A percentile compares a stretch with the other conserved stretches of the same genome.
These are phyloP conservation scores for Kryptolebias ocellatus DNA, from an alignment of 2,797 vertebrate genomes.

Conservation along the genomic window DNA sequence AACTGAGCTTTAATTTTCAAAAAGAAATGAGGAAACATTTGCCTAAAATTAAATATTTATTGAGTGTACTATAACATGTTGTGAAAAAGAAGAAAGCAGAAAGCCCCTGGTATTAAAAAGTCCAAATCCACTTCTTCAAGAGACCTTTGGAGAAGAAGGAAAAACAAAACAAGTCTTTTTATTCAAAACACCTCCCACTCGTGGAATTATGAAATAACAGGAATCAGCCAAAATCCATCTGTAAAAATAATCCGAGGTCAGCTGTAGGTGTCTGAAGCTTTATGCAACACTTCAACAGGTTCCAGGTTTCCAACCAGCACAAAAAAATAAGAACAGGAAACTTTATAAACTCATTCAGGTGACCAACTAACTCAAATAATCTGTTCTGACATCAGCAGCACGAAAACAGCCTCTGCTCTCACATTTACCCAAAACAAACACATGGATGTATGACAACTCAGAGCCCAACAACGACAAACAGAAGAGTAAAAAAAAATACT, in stretches of 20 bases:
- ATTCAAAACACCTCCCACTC: conserved; percentile 59
- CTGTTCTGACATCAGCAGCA: conserved; percentile 19
- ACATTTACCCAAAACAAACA: conserved; percentile 29
- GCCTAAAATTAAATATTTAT: conserved; percentile 45
- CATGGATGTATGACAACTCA: conserved; percentile 7
- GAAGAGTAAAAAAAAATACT: conserved; percentile 8
- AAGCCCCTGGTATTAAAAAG: conserved; percentile 45
- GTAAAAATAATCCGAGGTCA: conserved; percentile 63
- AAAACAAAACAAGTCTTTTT: conserved; percentile 27
- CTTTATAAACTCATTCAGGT: conserved; percentile 40
- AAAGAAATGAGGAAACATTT: conserved; percentile 38
- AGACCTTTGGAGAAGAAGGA: conserved; percentile 23
- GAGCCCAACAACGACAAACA: conserved; percentile 19
- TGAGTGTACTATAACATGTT: conserved; percentile 36
- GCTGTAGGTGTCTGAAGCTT: conserved; percentile 65
- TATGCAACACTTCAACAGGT: conserved; percentile 51
- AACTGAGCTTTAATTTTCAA: conserved; percentile 5
- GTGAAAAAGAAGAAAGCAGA: conserved; percentile 54
- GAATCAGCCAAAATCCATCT: conserved; percentile 68
- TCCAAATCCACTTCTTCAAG: conserved; percentile 47
- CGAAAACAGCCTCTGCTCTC: conserved; percentile 17
- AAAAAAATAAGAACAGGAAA: conserved; percentile 32
- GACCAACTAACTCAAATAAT: conserved; percentile 33
- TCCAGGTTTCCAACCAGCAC: conserved; percentile 55
- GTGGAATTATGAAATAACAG: conserved; percentile 68